A percentile compares a stretch with the other conserved stretches of the same genome.
These are phyloP conservation scores for Holacanthus passer DNA, from an alignment of 2,113 vertebrate genomes.

Conservation along the genomic window DNA sequence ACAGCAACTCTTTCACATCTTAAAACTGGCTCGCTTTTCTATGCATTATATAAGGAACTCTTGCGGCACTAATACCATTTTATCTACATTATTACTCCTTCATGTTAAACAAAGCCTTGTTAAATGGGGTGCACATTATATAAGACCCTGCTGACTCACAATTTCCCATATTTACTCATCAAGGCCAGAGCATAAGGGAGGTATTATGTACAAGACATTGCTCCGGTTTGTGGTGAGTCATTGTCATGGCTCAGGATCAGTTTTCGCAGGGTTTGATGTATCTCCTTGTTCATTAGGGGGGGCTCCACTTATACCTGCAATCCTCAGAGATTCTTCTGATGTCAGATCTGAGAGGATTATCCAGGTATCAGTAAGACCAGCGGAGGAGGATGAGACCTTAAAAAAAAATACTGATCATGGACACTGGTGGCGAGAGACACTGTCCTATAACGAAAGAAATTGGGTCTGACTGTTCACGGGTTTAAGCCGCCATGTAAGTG, in stretches of 20 bases:
- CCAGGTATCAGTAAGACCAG: conserved; percentile 37
- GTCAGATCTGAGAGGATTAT: conserved; percentile 63
- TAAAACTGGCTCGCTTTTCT: conserved; percentile 3
- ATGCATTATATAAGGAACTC: not conserved
- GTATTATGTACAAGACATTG: conserved; percentile 55
- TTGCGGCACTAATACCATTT: conserved; percentile 18
- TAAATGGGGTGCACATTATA: conserved; percentile 45
- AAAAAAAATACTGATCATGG: conserved; percentile 16
- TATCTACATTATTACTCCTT: conserved; percentile 21
- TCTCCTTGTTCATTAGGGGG: conserved; percentile 29
- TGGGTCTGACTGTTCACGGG: not conserved
- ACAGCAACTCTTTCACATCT: not conserved
- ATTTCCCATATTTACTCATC: conserved; percentile 68
- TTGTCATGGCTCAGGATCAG: conserved; percentile 51
- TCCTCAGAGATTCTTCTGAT: conserved; percentile 50
- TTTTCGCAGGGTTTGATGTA: conserved; percentile 44
- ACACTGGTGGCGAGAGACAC: not conserved
- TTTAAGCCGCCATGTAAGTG: not conserved
- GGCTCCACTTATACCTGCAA: conserved; percentile 47
- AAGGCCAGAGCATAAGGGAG: conserved; percentile 36
- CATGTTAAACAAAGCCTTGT: conserved; percentile 41
- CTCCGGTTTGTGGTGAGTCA: conserved; percentile 63
- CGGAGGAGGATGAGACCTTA: not conserved
- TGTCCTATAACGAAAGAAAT: not conserved
- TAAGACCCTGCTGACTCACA: conserved; percentile 63